These are phyloP conservation scores for Goniozus legneri DNA, from an alignment of 1,140 invertebrate genomes.

Conservation along the genomic window DNA sequence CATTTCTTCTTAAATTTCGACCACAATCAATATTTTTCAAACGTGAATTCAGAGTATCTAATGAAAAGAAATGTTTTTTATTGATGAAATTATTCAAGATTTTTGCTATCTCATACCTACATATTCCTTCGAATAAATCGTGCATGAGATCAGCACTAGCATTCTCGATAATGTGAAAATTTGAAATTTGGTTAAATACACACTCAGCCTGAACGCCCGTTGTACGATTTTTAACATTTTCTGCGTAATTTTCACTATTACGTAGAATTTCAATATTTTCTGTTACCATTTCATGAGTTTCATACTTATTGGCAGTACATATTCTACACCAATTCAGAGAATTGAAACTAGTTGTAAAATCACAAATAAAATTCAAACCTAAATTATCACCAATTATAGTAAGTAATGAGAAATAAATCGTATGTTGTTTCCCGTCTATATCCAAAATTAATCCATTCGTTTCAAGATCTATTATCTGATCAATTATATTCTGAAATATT, in stretches of 20 bases:
- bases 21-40: neutral
- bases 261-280: constrained; percentile 1
- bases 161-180: neutral
- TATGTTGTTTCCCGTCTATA: neutral
- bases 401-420: constrained; percentile 8
- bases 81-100: neutral
- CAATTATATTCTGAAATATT: constrained; percentile 6
- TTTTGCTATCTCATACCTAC: neutral
- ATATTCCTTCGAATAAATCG: constrained; percentile 4
- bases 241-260: neutral
- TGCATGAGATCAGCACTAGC: neutral
- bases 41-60: neutral
- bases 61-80: constrained; percentile 1
- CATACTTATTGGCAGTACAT: constrained; percentile 1
- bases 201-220: constrained; percentile 1
- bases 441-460: constrained; percentile 2
- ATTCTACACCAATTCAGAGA: constrained; percentile 6
- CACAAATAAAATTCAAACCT: constrained; percentile 9
- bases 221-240: neutral
- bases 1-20: too few species aligned
- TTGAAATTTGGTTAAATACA: neutral
- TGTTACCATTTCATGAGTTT: neutral
- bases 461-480: neutral
- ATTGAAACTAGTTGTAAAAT: constrained; percentile 2
- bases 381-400: constrained; percentile 8